Conservation (phyloP, 2,888 invertebrate species). For the Phymatocera aterrima region DNA sequence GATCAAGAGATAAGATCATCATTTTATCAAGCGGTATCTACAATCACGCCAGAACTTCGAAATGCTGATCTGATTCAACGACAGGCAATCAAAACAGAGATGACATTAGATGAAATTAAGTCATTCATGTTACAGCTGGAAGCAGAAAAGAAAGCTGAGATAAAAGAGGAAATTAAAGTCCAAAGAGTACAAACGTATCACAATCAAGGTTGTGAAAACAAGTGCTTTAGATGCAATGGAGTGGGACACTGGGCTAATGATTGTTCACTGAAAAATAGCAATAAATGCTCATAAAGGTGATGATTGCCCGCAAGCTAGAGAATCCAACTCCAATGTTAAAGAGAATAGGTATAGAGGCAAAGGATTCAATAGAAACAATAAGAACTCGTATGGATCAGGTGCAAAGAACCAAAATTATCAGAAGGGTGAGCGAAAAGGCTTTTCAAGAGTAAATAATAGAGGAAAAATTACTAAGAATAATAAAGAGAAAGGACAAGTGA, state of each 20-base stretch:
- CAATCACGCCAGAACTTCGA: conserved; percentile 41
- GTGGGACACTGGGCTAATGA: conserved; percentile 43
- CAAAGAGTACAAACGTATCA: conserved; percentile 8
- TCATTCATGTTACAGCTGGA: conserved; percentile 48
- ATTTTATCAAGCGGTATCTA: conserved; percentile 48
- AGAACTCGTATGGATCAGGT: background rate
- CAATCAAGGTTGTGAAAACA: conserved; percentile 21
- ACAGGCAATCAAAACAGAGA: conserved; percentile 46
- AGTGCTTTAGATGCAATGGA: conserved; percentile 46
- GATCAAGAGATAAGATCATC: conserved; percentile 51
- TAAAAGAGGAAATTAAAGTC: conserved; percentile 37
- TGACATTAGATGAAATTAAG: conserved; percentile 51
- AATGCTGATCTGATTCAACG: conserved; percentile 46
- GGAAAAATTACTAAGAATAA: too few relatives aligned
- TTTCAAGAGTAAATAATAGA: conserved; percentile 1
- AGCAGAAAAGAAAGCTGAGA: conserved; percentile 45
- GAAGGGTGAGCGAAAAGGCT: background rate
- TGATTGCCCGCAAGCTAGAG: conserved; percentile 24
- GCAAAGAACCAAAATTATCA: too few relatives aligned
- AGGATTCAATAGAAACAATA: background rate
- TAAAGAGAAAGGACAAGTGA: too few relatives aligned
- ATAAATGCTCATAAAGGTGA: conserved; percentile 45
- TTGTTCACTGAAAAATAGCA: conserved; percentile 38
- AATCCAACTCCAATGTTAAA: background rate
- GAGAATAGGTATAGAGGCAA: conserved; percentile 2